Evolutionary conservation across 2,797 vertebrate species (phyloP).

Genomic region (Sebastiscus tertius): DNA sequence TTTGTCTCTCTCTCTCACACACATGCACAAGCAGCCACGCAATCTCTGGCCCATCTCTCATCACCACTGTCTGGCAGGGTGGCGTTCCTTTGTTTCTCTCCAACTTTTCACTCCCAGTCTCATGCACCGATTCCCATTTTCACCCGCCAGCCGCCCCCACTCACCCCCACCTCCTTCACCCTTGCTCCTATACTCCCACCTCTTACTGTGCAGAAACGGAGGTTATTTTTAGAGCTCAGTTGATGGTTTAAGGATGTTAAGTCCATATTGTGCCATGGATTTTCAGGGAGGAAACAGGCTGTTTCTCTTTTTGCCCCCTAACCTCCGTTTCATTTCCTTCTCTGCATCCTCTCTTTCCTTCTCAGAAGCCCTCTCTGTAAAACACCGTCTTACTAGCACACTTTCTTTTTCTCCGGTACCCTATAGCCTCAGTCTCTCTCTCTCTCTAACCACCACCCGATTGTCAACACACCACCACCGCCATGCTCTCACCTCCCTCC

Average conservation of each 20-base stretch:
- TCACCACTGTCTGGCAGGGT: constrained; percentile 37
- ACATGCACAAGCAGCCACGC: constrained; percentile 16
- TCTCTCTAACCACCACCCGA: constrained; percentile 34
- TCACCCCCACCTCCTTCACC: constrained; percentile 48
- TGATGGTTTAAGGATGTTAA: constrained; percentile 83
- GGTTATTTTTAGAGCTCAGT: constrained; percentile 82
- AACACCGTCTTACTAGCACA: constrained; percentile 25
- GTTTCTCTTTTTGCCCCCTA: constrained; percentile 65
- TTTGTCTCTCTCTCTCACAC: not conserved
- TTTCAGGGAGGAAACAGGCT: constrained; percentile 79
- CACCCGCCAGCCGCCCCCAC: constrained; percentile 41
- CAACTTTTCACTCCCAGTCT: constrained; percentile 42
- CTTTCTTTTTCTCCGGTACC: constrained; percentile 52
- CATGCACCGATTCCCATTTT: constrained; percentile 36
- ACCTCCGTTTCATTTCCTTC: constrained; percentile 73
- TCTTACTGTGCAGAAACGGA: constrained; percentile 61
- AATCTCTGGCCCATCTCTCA: constrained; percentile 45
- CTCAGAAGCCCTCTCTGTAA: constrained; percentile 31
- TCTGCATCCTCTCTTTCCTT: constrained; percentile 60
- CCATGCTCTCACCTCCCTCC: constrained; percentile 34
- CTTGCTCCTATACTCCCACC: constrained; percentile 46
- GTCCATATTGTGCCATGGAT: constrained; percentile 73
- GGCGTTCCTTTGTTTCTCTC: constrained; percentile 54
- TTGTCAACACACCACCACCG: constrained; percentile 30
- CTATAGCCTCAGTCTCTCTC: not conserved